These are phyloP conservation scores for Brachionus manjavacas DNA, from an alignment of 1,140 invertebrate genomes.

Conservation along the genomic window DNA sequence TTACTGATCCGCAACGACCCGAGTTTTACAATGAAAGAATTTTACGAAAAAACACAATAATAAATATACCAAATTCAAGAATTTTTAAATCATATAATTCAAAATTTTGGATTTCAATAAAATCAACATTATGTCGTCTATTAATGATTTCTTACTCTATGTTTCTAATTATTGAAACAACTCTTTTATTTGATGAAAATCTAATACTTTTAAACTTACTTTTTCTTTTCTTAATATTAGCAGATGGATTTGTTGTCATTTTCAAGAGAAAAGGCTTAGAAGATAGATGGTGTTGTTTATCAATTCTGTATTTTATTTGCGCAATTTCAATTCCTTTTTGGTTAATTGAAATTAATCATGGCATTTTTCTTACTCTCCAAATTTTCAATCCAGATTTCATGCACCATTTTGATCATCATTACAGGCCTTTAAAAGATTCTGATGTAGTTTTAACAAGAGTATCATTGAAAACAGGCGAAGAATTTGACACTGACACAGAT, in stretches of 20 bases:
- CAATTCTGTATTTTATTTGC: conserved; percentile 17
- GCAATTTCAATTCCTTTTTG: conserved; percentile 10
- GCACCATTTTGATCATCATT: conserved; percentile 15
- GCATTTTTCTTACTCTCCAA: background rate
- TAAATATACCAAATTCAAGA: background rate
- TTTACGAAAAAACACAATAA: background rate
- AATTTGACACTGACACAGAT: background rate
- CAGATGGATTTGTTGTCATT: background rate
- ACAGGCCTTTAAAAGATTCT: background rate
- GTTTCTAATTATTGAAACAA: background rate
- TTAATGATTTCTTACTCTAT: conserved; percentile 6
- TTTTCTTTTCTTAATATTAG: background rate
- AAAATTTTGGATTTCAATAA: background rate
- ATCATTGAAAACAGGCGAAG: background rate
- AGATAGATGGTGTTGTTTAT: conserved; percentile 18
- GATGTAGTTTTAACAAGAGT: background rate
- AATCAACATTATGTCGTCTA: background rate
- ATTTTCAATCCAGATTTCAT: conserved; percentile 22
- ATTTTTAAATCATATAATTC: background rate
- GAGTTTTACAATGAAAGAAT: conserved; percentile 13
- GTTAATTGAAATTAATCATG: conserved; percentile 2
- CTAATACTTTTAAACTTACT: background rate
- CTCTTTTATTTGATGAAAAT: background rate
- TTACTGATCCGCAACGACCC: background rate
- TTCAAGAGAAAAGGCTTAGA: conserved; percentile 1